phyloP scores from a whole-genome alignment of 64 coral and sea anemone genomes.

The Montipora cactus region DNA sequence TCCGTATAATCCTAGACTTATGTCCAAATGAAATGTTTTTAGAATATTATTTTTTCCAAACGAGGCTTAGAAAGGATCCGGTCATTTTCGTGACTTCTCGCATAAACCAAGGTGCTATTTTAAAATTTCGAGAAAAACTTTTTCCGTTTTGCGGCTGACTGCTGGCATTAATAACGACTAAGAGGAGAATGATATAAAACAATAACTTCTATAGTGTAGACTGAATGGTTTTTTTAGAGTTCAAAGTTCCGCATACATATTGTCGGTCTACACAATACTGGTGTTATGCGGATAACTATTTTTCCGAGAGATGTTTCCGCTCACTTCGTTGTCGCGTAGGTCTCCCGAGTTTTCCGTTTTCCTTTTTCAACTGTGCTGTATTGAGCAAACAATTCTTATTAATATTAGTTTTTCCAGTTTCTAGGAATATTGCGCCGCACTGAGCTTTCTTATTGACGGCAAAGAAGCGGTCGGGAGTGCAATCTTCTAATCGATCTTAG shows the following conservation, averaged over 20 bases:
- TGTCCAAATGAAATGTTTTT: neutral
- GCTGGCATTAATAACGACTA: conserved; percentile 22
- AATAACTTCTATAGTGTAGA: conserved; percentile 45
- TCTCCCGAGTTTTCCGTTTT: conserved; percentile 29
- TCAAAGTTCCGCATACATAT: conserved; percentile 56
- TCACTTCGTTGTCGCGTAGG: neutral
- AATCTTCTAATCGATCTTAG: too few relatives aligned
- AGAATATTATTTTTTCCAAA: neutral
- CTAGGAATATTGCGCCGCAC: neutral
- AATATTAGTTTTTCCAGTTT: neutral
- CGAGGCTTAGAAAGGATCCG: neutral
- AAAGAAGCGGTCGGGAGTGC: too few relatives aligned
- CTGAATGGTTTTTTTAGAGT: conserved; percentile 11
- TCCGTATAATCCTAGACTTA: neutral
- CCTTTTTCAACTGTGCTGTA: neutral
- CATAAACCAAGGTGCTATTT: neutral
- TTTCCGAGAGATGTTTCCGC: neutral
- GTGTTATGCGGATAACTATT: neutral
- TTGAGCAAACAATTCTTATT: neutral
- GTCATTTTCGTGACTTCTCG: conserved; percentile 24
- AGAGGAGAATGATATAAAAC: conserved; percentile 32
- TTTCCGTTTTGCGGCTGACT: conserved; percentile 48
- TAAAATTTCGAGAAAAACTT: neutral
- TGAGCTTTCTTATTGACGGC: too few relatives aligned
- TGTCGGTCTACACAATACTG: conserved; percentile 19